Evolutionary conservation across 1,140 invertebrate genomes (phyloP).

Genomic region (Lanistes nyassanus): DNA sequence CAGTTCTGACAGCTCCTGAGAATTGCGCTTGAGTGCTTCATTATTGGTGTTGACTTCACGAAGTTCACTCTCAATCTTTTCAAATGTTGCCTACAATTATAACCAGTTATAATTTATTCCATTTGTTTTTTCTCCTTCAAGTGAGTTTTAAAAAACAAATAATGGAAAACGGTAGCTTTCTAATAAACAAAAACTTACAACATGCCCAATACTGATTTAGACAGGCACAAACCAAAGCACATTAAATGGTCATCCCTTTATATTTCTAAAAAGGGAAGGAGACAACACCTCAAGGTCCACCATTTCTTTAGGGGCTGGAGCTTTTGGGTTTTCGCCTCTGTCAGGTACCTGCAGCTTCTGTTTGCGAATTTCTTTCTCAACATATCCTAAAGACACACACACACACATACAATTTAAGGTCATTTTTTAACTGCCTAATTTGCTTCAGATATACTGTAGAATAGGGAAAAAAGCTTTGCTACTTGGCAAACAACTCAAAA

Average conservation of each 20-base stretch:
- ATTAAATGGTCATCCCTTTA: too few species aligned
- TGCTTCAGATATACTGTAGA: background rate
- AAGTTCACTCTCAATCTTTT: slow-evolving; percentile 64
- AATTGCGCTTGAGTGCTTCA: slow-evolving; percentile 93
- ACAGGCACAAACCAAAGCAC: too few species aligned
- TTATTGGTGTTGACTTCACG: slow-evolving; percentile 85
- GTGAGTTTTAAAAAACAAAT: too few species aligned
- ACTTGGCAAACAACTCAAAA: background rate
- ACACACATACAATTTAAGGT: background rate
- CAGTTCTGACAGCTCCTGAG: slow-evolving; percentile 91
- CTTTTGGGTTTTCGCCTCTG: slow-evolving; percentile 88
- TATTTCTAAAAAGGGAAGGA: background rate
- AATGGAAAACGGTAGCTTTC: too few species aligned
- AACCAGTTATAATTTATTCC: too few species aligned
- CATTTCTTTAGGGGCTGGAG: slow-evolving; percentile 95
- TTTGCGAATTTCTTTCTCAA: slow-evolving; percentile 94
- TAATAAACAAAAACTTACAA: too few species aligned
- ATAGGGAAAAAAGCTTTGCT: background rate
- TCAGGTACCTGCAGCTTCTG: slow-evolving; percentile 91
- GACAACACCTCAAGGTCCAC: slow-evolving; percentile 87
- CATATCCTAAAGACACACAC: slow-evolving; percentile 73
- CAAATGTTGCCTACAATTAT: slow-evolving; percentile 56
- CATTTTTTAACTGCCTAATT: background rate
- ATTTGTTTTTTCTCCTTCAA: too few species aligned
- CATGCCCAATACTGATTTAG: too few species aligned